A percentile compares a stretch with the other conserved stretches of the same genome.
These are phyloP conservation scores for Nesogale talazaci DNA, from an alignment of 2,113 vertebrate species.

Conservation along the genomic window DNA sequence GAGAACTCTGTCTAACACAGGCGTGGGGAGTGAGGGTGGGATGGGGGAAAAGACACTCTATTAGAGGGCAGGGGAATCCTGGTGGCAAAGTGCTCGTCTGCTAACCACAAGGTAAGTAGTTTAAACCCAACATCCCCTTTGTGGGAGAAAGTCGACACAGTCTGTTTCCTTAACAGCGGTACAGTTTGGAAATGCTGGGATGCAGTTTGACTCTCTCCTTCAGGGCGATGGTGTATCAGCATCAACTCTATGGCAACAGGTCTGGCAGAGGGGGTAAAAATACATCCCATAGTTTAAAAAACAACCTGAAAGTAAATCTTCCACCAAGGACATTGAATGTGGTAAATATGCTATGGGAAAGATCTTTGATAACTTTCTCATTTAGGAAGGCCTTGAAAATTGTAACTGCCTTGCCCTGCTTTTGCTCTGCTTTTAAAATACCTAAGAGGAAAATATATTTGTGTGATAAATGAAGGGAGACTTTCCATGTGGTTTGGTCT, in stretches of 20 bases:
- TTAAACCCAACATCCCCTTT: not conserved
- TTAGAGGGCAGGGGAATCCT: not conserved
- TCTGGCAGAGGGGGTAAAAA: conserved; percentile 48
- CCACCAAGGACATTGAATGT: not conserved
- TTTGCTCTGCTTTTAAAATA: conserved; percentile 20
- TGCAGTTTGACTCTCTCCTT: not conserved
- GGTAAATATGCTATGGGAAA: not conserved
- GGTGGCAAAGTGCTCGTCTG: not conserved
- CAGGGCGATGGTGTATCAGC: not conserved
- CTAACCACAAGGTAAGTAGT: not conserved
- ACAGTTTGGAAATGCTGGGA: not conserved
- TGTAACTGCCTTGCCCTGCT: not conserved
- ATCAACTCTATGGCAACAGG: not conserved
- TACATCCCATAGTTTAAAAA: conserved; percentile 59
- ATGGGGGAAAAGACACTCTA: too few species aligned
- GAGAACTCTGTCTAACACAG: too few species aligned
- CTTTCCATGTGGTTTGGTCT: not conserved
- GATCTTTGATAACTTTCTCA: conserved; percentile 3
- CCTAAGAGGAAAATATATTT: too few species aligned
- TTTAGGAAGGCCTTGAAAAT: not conserved
- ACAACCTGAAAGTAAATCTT: conserved; percentile 42
- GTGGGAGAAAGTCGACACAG: not conserved
- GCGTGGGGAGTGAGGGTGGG: too few species aligned
- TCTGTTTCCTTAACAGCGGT: not conserved
- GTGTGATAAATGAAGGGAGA: conserved; percentile 1